A percentile compares a stretch with the other conserved stretches of the same genome.
Conservation (phyloP, 2,888 invertebrate genomes). For the Carterocephalus palaemon region DNA sequence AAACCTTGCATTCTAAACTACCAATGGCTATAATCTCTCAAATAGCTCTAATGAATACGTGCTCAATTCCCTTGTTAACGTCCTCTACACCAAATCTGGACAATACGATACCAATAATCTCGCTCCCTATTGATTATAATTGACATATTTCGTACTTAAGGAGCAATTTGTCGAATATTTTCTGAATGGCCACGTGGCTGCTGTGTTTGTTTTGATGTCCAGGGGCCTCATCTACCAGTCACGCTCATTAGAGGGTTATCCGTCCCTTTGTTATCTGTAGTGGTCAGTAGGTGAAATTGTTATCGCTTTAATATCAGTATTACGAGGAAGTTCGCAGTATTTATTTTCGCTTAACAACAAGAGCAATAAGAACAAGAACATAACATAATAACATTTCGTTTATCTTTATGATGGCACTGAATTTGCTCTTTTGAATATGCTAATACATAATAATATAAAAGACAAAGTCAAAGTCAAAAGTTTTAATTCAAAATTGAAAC, state of each 20-base stretch:
- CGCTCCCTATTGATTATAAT: constrained; percentile 73
- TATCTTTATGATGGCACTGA: too few species aligned
- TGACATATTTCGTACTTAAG: constrained; percentile 72
- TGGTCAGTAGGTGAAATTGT: constrained; percentile 20
- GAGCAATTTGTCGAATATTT: constrained; percentile 63
- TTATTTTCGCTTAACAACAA: too few species aligned
- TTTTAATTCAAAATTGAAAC: too few species aligned
- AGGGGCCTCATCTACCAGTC: constrained; percentile 50
- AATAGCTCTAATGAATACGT: constrained; percentile 19
- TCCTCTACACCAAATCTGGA: constrained; percentile 40
- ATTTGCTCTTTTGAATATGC: too few species aligned
- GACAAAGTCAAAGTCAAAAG: too few species aligned
- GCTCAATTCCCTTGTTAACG: constrained; percentile 27
- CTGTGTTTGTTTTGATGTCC: constrained; percentile 74
- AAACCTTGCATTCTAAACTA: neutral
- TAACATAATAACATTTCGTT: too few species aligned
- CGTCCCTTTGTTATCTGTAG: constrained; percentile 19
- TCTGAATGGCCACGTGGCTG: constrained; percentile 59
- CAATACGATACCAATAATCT: constrained; percentile 64
- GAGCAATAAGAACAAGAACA: too few species aligned
- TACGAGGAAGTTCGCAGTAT: too few species aligned
- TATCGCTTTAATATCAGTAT: neutral
- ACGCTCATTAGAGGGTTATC: constrained; percentile 38
- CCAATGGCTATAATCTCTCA: neutral
- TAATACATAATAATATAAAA: too few species aligned